Evolutionary conservation across 2,113 vertebrate genomes (phyloP), one percentile per base, ranked within the genome.

Genomic region (Leucoraja erinaceus): DNA sequence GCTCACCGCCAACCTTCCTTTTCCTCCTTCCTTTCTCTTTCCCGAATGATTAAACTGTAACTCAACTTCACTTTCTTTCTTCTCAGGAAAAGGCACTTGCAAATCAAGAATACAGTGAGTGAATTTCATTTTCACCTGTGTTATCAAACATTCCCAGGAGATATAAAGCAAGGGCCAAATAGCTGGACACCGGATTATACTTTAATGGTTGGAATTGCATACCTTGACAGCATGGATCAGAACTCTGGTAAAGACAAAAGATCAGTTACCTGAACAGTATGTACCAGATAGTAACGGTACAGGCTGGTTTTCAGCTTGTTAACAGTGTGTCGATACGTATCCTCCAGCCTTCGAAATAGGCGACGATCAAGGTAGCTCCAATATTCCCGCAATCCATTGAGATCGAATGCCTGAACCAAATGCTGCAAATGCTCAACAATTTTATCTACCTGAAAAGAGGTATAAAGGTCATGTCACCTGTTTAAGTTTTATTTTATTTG

Each of bases 381-480:
- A 93, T 99, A 99, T 94, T 99, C 98, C 94, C 97, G 96, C 90
- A 99, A 94, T 9, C 97, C 98, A 0, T 94, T 72, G 94, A 99
- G 95, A 81, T 99, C 99, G 0, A 96, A 98, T 93, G 93, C 96
- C 95, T 98, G 98, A 93, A 99, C 96, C 4, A 98, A 96, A 93
- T 97, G 97, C 95, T 98, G 98, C 91, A 99, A 95, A 95, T 99
- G 98, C 0, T 99, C 98, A 54, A 99, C 98, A 94, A 99, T 98
- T 94, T 98, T 98, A 95, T 99, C 99, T 95, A 99, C 99, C 99
- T 99, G 94, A 2, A 92, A 20, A 66, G 61, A n/a, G 61, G 7
- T 54, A 25, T 9, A 56, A 22, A 86, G 38, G 38, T 47, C 1
- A 1, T 47, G 38, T 47, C 38, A 47, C 38, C 38, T 47, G 4